These are phyloP conservation scores for Vulpes vulpes DNA, from an alignment of 2,113 vertebrate genomes.

Conservation along the genomic window DNA sequence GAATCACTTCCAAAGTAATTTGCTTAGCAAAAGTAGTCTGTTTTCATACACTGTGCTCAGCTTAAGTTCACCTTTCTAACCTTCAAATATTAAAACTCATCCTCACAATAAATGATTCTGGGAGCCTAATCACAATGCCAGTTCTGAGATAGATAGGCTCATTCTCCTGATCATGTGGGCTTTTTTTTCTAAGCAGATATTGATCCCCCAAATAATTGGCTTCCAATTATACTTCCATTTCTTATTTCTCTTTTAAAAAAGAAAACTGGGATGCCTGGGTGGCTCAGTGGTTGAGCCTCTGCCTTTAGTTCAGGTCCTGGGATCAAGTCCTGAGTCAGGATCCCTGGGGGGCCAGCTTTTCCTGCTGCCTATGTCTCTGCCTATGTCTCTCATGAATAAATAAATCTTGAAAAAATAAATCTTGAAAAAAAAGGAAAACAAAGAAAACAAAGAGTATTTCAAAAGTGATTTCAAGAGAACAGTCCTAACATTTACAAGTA, in stretches of 20 bases:
- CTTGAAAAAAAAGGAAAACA: neutral
- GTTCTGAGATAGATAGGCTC: constrained; percentile 58
- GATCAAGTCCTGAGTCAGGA: no score
- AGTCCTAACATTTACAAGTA: constrained; percentile 26
- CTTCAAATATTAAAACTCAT: constrained; percentile 73
- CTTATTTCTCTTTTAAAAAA: constrained; percentile 25
- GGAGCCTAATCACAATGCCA: constrained; percentile 37
- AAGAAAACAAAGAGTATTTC: neutral
- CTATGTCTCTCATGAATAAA: no score
- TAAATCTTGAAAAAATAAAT: no score
- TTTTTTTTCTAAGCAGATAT: constrained; percentile 14
- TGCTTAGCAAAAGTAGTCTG: constrained; percentile 61
- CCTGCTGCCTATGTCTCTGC: no score
- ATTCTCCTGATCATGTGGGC: constrained; percentile 39
- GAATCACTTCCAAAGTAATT: constrained; percentile 68
- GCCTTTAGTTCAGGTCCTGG: no score
- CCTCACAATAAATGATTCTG: constrained; percentile 23
- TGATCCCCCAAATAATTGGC: constrained; percentile 48
- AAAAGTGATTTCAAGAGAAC: constrained; percentile 23
- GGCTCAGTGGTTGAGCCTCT: no score
- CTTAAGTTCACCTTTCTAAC: constrained; percentile 72
- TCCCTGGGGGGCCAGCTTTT: no score
- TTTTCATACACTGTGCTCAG: constrained; percentile 39
- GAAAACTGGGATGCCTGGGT: neutral
- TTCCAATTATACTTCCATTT: constrained; percentile 11